Percentiles rank a stretch among this genome's conserved stretches.
These are phyloP conservation scores for Fundulus diaphanus DNA, from an alignment of 2,797 vertebrate species.

Conservation along the genomic window DNA sequence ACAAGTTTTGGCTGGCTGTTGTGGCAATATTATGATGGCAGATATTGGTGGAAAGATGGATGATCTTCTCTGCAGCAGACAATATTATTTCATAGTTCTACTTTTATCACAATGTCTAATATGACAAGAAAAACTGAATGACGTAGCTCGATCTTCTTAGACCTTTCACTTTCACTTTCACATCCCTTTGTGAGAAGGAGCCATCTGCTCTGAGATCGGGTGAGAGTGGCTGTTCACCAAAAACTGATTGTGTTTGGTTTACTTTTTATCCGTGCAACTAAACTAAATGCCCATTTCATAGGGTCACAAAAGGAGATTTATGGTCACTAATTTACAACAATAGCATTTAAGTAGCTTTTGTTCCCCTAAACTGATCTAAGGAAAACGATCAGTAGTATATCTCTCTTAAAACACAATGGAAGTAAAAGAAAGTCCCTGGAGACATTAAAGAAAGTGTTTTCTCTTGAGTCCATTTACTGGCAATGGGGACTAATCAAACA, in stretches of 20 bases:
- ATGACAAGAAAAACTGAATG: neutral
- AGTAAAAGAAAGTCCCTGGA: slow-evolving; percentile 11
- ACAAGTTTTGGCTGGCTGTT: neutral
- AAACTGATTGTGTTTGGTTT: neutral
- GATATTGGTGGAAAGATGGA: neutral
- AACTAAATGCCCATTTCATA: slow-evolving; percentile 6
- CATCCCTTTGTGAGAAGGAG: neutral
- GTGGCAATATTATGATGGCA: neutral
- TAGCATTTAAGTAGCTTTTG: slow-evolving; percentile 31
- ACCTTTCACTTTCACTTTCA: neutral
- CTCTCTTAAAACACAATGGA: slow-evolving; percentile 15
- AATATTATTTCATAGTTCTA: neutral
- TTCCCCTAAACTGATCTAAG: slow-evolving; percentile 15
- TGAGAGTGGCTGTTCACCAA: neutral
- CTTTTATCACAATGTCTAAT: neutral
- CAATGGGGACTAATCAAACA: slow-evolving; percentile 40
- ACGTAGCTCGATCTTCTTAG: neutral
- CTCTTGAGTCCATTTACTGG: slow-evolving; percentile 34
- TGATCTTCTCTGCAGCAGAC: neutral
- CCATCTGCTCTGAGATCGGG: neutral
- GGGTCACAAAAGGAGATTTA: slow-evolving; percentile 1
- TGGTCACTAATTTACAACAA: slow-evolving; percentile 31
- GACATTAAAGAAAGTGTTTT: slow-evolving; percentile 25
- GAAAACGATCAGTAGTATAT: slow-evolving; percentile 29
- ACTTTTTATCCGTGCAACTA: neutral